These are phyloP conservation scores for Orientallactaga sibirica DNA, from an alignment of 2,797 vertebrate genomes.

Conservation along the genomic window DNA sequence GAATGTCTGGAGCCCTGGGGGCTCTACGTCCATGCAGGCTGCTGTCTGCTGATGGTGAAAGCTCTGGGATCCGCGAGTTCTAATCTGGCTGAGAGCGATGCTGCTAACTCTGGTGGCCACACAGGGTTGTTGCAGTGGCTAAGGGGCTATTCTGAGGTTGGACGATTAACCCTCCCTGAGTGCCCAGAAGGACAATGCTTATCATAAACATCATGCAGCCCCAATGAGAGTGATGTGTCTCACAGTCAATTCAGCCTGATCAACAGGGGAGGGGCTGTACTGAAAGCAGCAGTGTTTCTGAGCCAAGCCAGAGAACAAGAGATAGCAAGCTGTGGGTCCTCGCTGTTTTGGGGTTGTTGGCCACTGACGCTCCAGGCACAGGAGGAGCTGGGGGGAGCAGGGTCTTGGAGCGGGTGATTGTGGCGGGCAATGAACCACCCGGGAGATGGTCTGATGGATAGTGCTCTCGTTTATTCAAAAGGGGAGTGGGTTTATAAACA, in stretches of 20 bases:
- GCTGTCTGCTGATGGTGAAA: neutral
- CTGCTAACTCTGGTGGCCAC: neutral
- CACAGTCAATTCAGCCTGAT: neutral
- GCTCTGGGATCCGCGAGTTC: too few relatives aligned
- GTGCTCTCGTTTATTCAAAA: too few relatives aligned
- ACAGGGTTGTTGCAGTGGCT: neutral
- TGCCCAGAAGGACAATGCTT: neutral
- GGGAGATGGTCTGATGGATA: too few relatives aligned
- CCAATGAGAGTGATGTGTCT: accelerated
- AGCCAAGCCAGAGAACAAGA: neutral
- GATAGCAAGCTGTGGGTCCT: too few relatives aligned
- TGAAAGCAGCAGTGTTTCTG: neutral
- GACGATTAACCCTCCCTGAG: neutral
- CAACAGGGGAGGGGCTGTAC: neutral
- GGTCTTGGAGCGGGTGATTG: too few relatives aligned
- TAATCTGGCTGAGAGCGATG: too few relatives aligned
- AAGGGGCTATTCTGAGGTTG: neutral
- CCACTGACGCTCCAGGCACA: too few relatives aligned
- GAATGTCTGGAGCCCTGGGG: too few relatives aligned
- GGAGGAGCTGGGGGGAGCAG: too few relatives aligned
- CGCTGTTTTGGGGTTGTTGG: too few relatives aligned
- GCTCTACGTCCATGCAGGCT: accelerated
- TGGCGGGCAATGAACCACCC: too few relatives aligned
- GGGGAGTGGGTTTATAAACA: too few relatives aligned
- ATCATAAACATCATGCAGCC: accelerated